Evolutionary conservation across 2,797 vertebrate species (phyloP).

Genomic region (Hozukius guyotensis): DNA sequence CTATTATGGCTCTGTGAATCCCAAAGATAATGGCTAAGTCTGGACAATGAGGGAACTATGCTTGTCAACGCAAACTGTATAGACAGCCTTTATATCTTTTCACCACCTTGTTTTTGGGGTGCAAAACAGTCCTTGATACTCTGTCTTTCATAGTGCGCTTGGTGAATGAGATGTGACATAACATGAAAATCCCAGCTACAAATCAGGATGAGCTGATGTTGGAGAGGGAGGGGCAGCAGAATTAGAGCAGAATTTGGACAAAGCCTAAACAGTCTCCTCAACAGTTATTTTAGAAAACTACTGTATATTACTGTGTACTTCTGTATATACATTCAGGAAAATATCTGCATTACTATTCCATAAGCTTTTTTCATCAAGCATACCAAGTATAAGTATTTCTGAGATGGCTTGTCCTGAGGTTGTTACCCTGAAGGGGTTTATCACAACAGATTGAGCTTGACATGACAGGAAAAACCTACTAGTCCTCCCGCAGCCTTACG

Average conservation of each 20-base stretch:
- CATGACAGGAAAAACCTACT: not conserved
- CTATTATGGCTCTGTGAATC: not conserved
- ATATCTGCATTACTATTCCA: not conserved
- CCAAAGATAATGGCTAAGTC: not conserved
- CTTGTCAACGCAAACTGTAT: not conserved
- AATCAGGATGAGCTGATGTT: slow-evolving; percentile 46
- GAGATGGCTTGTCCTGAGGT: not conserved
- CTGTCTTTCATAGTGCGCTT: not conserved
- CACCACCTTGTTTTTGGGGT: not conserved
- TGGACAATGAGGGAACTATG: not conserved
- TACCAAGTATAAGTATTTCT: not conserved
- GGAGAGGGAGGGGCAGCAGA: slow-evolving; percentile 33
- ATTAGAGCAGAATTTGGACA: slow-evolving; percentile 31
- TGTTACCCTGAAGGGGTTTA: not conserved
- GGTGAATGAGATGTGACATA: slow-evolving; percentile 43
- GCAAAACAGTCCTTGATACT: not conserved
- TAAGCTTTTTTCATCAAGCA: not conserved
- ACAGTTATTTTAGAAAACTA: slow-evolving; percentile 1
- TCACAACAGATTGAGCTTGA: slow-evolving; percentile 7
- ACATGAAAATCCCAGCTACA: slow-evolving; percentile 50
- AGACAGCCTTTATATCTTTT: not conserved
- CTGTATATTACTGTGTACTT: not conserved
- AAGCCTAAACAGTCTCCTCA: not conserved
- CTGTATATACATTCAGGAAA: not conserved
- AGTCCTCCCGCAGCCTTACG: not conserved